These are phyloP conservation scores for Pantherophis guttatus DNA, from an alignment of 2,113 vertebrate genomes.

Conservation along the genomic window DNA sequence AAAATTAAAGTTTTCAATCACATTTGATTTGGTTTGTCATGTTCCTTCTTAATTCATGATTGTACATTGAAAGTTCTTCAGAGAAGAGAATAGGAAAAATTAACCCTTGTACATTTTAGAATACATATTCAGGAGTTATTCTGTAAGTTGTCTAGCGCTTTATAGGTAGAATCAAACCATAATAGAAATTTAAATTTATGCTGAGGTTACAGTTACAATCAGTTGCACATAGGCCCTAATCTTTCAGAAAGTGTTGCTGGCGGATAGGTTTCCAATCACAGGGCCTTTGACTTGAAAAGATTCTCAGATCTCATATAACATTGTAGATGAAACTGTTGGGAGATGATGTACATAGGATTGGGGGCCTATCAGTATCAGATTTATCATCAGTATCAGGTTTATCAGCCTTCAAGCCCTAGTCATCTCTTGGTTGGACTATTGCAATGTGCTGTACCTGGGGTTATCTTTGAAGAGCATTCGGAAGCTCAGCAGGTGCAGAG, in stretches of 20 bases:
- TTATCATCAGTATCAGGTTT: neutral
- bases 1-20: conserved; percentile 40
- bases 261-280: neutral
- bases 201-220: neutral
- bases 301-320: neutral
- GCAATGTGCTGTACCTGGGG: neutral
- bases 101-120: neutral
- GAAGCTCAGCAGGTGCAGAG: neutral
- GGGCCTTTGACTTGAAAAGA: neutral
- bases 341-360: neutral
- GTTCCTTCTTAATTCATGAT: conserved; percentile 13
- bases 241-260: neutral
- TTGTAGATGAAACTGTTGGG: neutral
- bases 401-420: neutral
- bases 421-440: neutral
- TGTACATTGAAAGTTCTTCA: conserved; percentile 31
- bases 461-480: neutral
- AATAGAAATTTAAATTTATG: neutral
- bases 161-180: neutral
- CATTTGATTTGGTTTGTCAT: neutral
- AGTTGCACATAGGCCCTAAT: neutral
- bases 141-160: neutral
- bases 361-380: neutral
- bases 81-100: conserved; percentile 36
- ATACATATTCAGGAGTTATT: neutral